phyloP scores from a whole-genome alignment of 2,797 vertebrate species.

The Sciurus carolinensis region DNA sequence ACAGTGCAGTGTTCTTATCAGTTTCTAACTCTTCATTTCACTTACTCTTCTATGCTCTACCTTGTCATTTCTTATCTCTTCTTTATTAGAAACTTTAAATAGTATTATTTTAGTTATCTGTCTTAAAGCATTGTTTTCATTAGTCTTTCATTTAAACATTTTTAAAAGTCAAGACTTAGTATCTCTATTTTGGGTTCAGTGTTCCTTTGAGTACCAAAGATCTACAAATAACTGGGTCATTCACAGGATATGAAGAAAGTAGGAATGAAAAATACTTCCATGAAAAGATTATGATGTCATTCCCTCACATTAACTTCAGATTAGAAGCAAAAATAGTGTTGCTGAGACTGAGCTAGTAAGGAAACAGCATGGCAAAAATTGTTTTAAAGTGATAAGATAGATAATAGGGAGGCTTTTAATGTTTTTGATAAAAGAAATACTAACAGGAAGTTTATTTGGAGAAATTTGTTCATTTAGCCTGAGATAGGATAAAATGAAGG shows the following conservation, averaged over 20 bases:
- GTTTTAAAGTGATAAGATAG: constrained; percentile 3
- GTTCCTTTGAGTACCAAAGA: neutral
- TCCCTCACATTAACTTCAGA: neutral
- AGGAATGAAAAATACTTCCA: neutral
- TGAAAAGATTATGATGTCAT: neutral
- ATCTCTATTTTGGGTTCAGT: neutral
- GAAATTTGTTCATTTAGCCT: neutral
- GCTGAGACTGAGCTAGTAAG: neutral
- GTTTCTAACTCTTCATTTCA: neutral
- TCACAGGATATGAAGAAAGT: neutral
- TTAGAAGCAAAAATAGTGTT: neutral
- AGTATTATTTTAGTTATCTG: neutral
- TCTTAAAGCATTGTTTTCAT: neutral
- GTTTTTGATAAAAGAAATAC: constrained; percentile 11
- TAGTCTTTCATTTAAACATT: neutral
- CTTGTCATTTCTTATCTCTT: neutral
- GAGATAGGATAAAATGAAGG: neutral
- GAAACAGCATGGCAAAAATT: neutral
- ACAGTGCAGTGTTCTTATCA: too few species aligned
- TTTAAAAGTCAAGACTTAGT: neutral
- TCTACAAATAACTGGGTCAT: neutral
- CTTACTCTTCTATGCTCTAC: neutral
- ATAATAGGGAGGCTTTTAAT: neutral
- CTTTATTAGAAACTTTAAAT: neutral
- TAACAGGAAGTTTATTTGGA: neutral